Conservation (phyloP, 35 echinoderm and acorn worm species). For the Apostichopus parvimensis region DNA sequence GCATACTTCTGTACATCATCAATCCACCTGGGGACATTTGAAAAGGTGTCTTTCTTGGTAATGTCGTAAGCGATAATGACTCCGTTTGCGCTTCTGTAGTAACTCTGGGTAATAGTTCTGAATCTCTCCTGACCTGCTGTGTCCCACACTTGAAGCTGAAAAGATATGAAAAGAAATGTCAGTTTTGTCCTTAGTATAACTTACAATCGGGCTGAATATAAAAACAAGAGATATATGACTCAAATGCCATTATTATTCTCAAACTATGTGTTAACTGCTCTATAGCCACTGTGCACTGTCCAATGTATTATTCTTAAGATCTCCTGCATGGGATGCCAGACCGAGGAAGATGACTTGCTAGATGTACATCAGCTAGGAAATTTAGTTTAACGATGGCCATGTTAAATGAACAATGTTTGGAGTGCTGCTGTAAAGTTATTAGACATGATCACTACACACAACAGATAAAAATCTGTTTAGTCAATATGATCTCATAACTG, state of each 20-base stretch:
- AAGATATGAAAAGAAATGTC: neutral
- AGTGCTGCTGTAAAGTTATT: too few relatives aligned
- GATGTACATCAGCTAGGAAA: too few relatives aligned
- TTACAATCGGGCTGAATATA: neutral
- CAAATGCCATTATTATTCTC: neutral
- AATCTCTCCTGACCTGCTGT: constrained; percentile 98
- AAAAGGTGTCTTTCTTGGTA: constrained; percentile 98
- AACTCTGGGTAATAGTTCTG: constrained; percentile 97
- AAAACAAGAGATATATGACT: neutral
- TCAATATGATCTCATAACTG: too few relatives aligned
- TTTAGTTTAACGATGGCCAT: too few relatives aligned
- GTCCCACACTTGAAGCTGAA: constrained; percentile 98
- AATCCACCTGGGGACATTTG: constrained; percentile 95
- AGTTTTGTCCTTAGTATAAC: neutral
- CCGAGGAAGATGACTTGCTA: too few relatives aligned
- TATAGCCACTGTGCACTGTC: too few relatives aligned
- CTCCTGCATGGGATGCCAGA: too few relatives aligned
- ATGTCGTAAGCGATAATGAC: constrained; percentile 99
- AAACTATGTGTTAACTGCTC: too few relatives aligned
- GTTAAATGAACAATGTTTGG: too few relatives aligned
- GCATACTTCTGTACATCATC: constrained; percentile 99
- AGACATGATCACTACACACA: too few relatives aligned
- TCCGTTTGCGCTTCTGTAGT: constrained; percentile 98
- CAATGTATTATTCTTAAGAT: too few relatives aligned
- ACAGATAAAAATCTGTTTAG: too few relatives aligned